Evolutionary conservation across 2,888 invertebrate species (phyloP).

Genomic region (Flexamia atlantica): DNA sequence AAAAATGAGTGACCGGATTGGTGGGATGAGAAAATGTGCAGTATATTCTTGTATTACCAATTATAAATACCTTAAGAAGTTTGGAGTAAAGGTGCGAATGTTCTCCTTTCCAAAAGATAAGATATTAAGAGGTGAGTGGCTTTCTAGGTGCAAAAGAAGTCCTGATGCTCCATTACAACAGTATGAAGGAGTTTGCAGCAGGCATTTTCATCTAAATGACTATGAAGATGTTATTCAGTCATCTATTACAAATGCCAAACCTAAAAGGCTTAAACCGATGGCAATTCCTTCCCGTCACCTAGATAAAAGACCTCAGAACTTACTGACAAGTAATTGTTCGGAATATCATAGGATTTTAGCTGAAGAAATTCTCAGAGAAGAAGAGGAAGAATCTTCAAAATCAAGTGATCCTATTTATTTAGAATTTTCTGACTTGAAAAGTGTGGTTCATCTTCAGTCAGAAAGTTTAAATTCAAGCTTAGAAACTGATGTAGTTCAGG

Average conservation of each 20-base stretch:
- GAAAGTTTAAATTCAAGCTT: no score
- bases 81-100: background rate
- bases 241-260: background rate
- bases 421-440: background rate
- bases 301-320: no score
- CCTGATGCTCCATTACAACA: background rate
- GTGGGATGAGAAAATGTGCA: no score
- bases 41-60: no score
- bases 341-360: background rate
- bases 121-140: background rate
- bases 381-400: background rate
- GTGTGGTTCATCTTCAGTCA: no score
- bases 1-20: no score
- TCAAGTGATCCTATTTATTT: conserved; percentile 6
- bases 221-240: background rate
- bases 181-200: background rate
- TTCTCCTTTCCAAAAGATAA: conserved; percentile 5
- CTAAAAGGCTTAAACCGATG: background rate
- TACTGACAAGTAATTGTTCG: no score
- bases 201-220: background rate
- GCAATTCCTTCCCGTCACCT: background rate
- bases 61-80: background rate
- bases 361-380: background rate
- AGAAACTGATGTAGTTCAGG: no score
- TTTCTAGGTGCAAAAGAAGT: background rate